phyloP scores from a whole-genome alignment of 1,140 invertebrate species.

The Pogonomyrmex californicus region DNA sequence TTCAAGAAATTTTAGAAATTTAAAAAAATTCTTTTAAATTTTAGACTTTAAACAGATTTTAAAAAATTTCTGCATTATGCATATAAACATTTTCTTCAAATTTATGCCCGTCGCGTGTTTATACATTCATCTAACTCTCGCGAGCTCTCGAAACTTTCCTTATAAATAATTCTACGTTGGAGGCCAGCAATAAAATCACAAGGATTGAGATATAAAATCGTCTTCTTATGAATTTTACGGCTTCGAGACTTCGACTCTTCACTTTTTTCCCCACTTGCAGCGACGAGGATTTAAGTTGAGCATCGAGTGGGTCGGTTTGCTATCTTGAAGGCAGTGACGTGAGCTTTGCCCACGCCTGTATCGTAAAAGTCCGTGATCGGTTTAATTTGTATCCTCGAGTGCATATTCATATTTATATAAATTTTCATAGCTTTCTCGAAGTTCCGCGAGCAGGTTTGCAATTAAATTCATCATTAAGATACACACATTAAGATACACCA shows the following conservation, averaged over 20 bases:
- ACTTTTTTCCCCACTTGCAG: background rate
- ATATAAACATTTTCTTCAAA: background rate
- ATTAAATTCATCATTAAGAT: background rate
- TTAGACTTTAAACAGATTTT: background rate
- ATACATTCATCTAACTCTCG: constrained; percentile 4
- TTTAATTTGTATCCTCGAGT: constrained; percentile 60
- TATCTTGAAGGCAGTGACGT: constrained; percentile 76
- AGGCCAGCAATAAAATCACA: background rate
- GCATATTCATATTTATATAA: constrained; percentile 14
- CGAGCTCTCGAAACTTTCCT: background rate
- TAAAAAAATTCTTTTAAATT: too few species aligned
- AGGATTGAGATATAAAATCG: background rate
- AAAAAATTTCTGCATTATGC: background rate
- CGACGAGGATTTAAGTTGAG: constrained; percentile 1
- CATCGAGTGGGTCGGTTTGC: constrained; percentile 74
- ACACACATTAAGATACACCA: too few species aligned
- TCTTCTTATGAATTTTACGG: constrained; percentile 7
- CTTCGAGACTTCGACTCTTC: background rate
- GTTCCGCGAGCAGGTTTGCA: background rate
- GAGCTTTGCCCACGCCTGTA: constrained; percentile 78
- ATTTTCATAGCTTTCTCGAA: background rate
- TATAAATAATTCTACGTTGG: constrained; percentile 46
- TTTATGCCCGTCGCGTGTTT: background rate
- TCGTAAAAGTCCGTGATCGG: constrained; percentile 78
- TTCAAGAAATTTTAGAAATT: too few species aligned